phyloP scores from a whole-genome alignment of 2,113 vertebrate genomes.

The Progne subis region DNA sequence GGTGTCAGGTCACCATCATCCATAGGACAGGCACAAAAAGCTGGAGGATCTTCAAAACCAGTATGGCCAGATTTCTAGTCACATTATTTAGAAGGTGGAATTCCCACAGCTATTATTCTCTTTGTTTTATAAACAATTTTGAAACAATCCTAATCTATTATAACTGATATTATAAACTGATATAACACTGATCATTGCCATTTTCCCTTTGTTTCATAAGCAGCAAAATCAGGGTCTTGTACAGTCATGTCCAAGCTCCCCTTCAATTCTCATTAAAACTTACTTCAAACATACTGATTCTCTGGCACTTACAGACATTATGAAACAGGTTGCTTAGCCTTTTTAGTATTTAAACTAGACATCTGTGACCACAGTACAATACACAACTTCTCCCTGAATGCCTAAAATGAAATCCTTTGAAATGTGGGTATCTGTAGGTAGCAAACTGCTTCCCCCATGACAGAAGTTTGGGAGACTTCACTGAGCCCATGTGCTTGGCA shows the following conservation, averaged over 20 bases:
- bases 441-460: background rate
- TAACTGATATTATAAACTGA: background rate
- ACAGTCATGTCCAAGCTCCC: background rate
- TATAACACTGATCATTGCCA: background rate
- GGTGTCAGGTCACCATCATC: background rate
- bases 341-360: background rate
- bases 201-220: background rate
- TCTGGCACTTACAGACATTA: background rate
- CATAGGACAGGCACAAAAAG: background rate
- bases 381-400: background rate
- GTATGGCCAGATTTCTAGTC: background rate
- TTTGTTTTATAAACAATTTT: background rate
- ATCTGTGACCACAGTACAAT: background rate
- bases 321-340: background rate
- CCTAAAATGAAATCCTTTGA: background rate
- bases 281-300: background rate
- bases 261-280: background rate
- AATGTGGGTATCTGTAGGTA: background rate
- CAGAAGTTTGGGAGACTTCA: background rate
- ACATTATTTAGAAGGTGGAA: background rate
- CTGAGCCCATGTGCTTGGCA: background rate
- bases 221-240: background rate
- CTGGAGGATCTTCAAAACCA: background rate
- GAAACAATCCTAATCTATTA: background rate
- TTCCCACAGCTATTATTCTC: background rate